Evolutionary conservation across 53 echinoderm and acorn worm species (phyloP), one percentile per base, ranked within the genome.

Genomic region (Luidia sarsii): DNA sequence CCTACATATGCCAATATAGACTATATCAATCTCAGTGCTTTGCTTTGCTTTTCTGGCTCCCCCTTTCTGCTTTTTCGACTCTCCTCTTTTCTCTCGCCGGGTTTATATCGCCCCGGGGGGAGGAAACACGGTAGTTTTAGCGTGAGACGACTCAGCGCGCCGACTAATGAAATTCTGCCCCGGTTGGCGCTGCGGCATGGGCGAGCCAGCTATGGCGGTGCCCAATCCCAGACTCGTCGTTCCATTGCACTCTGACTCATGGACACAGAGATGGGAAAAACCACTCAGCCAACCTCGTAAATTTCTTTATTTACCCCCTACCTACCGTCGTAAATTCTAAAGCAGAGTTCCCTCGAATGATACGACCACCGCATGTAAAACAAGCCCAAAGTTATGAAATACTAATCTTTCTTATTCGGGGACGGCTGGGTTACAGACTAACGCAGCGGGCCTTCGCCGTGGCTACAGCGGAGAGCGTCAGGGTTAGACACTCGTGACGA

Each of bases 1-100:
- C 57, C 77, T 61, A 77, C 60, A 77, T 77, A 77, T 61, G 77
- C 77, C 77, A 77, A 77, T 77, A 77, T 77, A 77, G 60, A 77
- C 77, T 61, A 77, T 77, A 77, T 77, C 77, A 77, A 61, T 77
- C 77, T 77, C 48, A 28, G 34, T 23, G 37, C 24, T 25, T 77
- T 29, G 54, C 54, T 55, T 35, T 35, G 34, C 37, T 65, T 41
- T 41, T 41, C 41, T 41, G 11, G 6, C 41, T 41, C 55, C 18
- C 61, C 19, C 61, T 48, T 60, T 75, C 25, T 1, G 43, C 46
- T 20, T 24, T 57, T 45, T 27, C 1, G 36, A 19, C 14, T 39
- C 29, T 77, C 45, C 43, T 59, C 46, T 45, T 45, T 57, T 30
- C 7, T 46, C 77, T 77, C 61, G 20, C 20, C 61, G 59, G 77